phyloP scores from a whole-genome alignment of 23 tunicate genomes.

The Clavelina lepadiformis region DNA sequence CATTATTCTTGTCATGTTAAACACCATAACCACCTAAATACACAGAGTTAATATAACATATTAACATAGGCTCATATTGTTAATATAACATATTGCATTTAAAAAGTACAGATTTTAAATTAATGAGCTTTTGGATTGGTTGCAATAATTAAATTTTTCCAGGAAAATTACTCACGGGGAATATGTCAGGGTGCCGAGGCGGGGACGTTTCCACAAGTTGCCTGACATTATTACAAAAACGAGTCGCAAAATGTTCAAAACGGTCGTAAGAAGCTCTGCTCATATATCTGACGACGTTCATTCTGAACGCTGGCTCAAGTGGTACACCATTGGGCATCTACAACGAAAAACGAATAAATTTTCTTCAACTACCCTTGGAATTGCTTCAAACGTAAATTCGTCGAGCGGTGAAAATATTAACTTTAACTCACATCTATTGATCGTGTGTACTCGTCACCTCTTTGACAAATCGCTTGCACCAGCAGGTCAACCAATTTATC shows the following conservation, averaged over 20 bases:
- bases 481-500: slow-evolving; percentile 52
- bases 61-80: neutral
- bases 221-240: slow-evolving; percentile 24
- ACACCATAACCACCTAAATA: slow-evolving; percentile 35
- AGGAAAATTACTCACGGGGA: slow-evolving; percentile 43
- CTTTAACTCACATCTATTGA: slow-evolving; percentile 41
- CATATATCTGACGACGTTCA: slow-evolving; percentile 9
- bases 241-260: slow-evolving; percentile 30
- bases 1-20: slow-evolving; percentile 22
- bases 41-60: neutral
- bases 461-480: slow-evolving; percentile 29
- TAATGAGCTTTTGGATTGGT: too few relatives aligned
- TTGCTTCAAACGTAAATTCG: too few relatives aligned
- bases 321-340: slow-evolving; percentile 27
- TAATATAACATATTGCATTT: neutral
- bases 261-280: slow-evolving; percentile 15
- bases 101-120: neutral
- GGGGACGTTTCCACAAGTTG: slow-evolving; percentile 32
- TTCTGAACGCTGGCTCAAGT: slow-evolving; percentile 8
- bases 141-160: too few relatives aligned
- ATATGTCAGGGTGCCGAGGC: slow-evolving; percentile 50
- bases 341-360: slow-evolving; percentile 3
- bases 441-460: slow-evolving; percentile 27
- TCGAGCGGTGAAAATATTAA: too few relatives aligned
- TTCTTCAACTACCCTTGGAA: too few relatives aligned